Conservation (phyloP, 2,113 vertebrate genomes). For the Coracopsis vasa region DNA sequence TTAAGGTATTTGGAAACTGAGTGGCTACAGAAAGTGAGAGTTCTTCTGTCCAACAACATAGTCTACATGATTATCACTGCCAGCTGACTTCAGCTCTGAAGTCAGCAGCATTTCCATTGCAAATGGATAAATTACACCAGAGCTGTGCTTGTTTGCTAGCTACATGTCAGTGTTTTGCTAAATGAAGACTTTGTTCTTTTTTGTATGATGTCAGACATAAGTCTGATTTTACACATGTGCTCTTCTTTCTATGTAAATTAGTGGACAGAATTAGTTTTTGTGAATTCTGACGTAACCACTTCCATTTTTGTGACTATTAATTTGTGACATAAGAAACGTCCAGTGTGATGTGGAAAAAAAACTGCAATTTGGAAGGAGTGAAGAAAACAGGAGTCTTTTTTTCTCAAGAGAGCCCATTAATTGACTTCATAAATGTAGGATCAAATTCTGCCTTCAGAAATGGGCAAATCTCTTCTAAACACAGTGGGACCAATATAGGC, state of each 20-base stretch:
- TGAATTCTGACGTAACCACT: neutral
- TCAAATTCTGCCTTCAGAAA: conserved; percentile 1
- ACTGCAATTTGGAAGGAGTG: neutral
- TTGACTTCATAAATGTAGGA: neutral
- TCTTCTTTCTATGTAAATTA: neutral
- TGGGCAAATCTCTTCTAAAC: neutral
- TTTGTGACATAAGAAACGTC: neutral
- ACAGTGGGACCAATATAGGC: neutral
- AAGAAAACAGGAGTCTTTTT: neutral
- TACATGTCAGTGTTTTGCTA: conserved; percentile 61
- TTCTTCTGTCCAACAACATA: neutral
- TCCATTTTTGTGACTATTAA: neutral
- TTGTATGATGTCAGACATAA: neutral
- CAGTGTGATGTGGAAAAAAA: neutral
- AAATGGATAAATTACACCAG: neutral
- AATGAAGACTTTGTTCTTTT: conserved; percentile 10
- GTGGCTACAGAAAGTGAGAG: neutral
- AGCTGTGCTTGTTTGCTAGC: conserved; percentile 47
- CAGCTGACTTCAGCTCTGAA: neutral
- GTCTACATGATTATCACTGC: neutral
- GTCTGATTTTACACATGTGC: neutral
- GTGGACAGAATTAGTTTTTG: neutral
- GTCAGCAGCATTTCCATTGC: neutral
- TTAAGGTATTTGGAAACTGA: neutral
- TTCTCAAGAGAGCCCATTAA: neutral